Evolutionary conservation across 2,888 invertebrate genomes (phyloP), one percentile per base, ranked within the genome.

Genomic region (Parnassius glacialis): DNA sequence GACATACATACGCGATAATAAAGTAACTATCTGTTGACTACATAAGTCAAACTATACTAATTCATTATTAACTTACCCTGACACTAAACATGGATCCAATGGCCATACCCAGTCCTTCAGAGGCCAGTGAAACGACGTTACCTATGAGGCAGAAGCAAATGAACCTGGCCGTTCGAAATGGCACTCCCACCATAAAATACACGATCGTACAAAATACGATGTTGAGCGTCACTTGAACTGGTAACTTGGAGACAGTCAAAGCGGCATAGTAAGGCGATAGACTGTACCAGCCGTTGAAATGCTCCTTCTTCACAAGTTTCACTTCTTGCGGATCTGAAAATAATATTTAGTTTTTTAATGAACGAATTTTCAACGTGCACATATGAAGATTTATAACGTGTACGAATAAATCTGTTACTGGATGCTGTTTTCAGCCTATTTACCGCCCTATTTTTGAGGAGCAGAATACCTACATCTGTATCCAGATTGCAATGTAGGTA

Each of bases 91-190:
- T 84, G 3, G 94, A 93, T 58, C 96, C 96, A 70, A 97, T 95
- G 0, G 96, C 93, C 65, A 96, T 77, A 0, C 96, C 97, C 78
- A 96, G 92, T 44, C 96, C 95, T 78, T 97, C 97, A 16, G 96
- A 94, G 0, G 94, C 94, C 50, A 97, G 84, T 0, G 95, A 95
- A 10, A 95, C 94, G 60, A 94, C 87, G 57, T 95, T 93, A 0
- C 94, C 94, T 41, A 95, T 92, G 0, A 94, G 74, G 44, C 94
- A 92, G 80, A 96, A 96, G 61, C 94, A 88, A 10, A 92, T 77
- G 75, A 96, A 97, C 43, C 96, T 92, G 69, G 90, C 75, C 52
- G 93, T 75, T 66, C 94, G 92, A 47, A 93, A 92, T 0, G 96
- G 96, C 68, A 96, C 92, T 0, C 95, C 95, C 0, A 94, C 87